Evolutionary conservation across 1,140 invertebrate genomes (phyloP), one percentile per base, ranked within the genome.

Genomic region (Aphaenogaster floridana): DNA sequence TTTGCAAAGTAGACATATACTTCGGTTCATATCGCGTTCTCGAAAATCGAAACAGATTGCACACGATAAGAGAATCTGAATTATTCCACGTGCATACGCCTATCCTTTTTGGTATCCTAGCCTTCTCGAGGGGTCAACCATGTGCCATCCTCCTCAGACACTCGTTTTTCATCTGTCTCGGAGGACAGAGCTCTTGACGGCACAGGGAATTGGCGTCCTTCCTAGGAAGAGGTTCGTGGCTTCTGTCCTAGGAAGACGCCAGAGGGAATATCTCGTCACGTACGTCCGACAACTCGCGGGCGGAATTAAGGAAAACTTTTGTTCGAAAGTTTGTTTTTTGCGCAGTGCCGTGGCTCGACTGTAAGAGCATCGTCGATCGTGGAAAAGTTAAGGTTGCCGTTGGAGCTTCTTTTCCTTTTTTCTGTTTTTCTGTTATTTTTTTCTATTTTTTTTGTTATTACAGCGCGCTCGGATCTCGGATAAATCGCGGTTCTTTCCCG

Each of bases 91-190:
- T 79, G 59, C 63, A 77, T 61, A 68, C 76, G 68, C 71, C 74
- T 80, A 83, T 90, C 77, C 63, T 50, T 78, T 90, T 83, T 64
- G 42, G 59, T 74, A 61, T 88, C 28, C 86, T 86, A 77, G 71
- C 76, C 63, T 80, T 88, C 66, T 83, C 63, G 81, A 83, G 72
- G 90, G 85, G 89, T 92, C 89, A 87, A 88, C 85, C 83, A 57
- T 66, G 48, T 77, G 69, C 50, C 79, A 71, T 63, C 50, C 42
- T 64, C 74, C 80, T 57, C 74, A 74, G 88, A 57, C 86, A 79
- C 87, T 92, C 92, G 89, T 93, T 93, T 92, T 91, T 93, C 92
- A 93, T 89, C 89, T 89, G 92, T 93, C 92, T 68, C 66, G 21
- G 72, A 88, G 81, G 90, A 91, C 87, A 85, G 86, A 76, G 69